Conservation (phyloP, 1,140 invertebrate species). For the Lepidotrigona ventralis region DNA sequence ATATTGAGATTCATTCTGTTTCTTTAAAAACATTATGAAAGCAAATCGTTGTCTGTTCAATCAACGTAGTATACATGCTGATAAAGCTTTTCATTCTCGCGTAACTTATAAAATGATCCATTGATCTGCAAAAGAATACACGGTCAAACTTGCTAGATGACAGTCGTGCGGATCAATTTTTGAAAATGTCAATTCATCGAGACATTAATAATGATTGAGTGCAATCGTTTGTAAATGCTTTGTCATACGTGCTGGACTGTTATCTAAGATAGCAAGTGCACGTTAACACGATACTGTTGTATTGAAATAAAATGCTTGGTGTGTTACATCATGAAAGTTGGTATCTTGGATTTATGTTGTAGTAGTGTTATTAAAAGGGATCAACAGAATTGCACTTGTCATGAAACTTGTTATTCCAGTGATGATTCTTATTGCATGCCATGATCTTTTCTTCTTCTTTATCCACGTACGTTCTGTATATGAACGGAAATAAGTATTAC, state of each 20-base stretch:
- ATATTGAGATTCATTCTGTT: no score
- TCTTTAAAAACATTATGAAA: no score
- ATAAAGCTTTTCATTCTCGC: background rate
- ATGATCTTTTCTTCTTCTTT: background rate
- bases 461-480: background rate
- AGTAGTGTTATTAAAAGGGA: background rate
- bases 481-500: background rate
- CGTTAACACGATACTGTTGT: background rate
- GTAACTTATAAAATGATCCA: background rate
- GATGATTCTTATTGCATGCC: background rate
- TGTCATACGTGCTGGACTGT: background rate
- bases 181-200: background rate
- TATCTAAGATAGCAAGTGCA: background rate
- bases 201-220: background rate
- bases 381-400: background rate
- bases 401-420: background rate
- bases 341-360: background rate
- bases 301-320: background rate
- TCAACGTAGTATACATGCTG: background rate
- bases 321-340: slow-evolving; percentile 9
- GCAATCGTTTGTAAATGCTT: background rate
- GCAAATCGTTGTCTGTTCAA: no score
- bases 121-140: background rate
- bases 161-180: background rate
- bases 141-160: background rate